Percentiles rank a stretch among this genome's conserved stretches.
phyloP scores from a whole-genome alignment of 2,113 vertebrate genomes.

The Edolisoma coerulescens region DNA sequence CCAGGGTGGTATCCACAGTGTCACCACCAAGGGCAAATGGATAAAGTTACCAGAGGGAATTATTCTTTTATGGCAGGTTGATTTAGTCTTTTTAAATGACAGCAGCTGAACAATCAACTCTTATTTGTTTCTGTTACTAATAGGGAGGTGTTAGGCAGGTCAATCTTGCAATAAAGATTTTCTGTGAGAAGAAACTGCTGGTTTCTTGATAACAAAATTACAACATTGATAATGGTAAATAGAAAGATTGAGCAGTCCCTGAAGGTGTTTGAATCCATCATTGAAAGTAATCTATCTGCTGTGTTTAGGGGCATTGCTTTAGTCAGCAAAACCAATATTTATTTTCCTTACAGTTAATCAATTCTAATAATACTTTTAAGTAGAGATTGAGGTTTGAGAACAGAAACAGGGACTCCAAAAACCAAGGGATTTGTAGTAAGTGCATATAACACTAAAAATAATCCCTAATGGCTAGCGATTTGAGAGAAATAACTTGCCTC shows the following conservation, averaged over 20 bases:
- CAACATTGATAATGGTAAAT: background rate
- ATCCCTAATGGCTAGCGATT: background rate
- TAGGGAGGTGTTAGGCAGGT: background rate
- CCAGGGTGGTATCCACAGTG: slow-evolving; percentile 38
- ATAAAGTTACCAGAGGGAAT: slow-evolving; percentile 56
- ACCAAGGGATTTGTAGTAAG: background rate
- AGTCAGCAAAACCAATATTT: background rate
- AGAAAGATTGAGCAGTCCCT: background rate
- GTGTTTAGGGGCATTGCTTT: background rate
- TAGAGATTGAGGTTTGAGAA: background rate
- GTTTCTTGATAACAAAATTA: slow-evolving; percentile 9
- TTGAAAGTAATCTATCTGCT: background rate
- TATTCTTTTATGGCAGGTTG: slow-evolving; percentile 54
- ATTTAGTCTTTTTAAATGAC: slow-evolving; percentile 59
- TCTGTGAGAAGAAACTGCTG: background rate
- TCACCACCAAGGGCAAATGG: slow-evolving; percentile 56
- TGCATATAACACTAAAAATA: background rate
- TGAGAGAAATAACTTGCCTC: background rate
- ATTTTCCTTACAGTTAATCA: background rate
- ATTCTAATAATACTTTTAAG: background rate
- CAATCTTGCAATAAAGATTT: background rate
- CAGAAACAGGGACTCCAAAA: background rate
- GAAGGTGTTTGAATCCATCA: background rate
- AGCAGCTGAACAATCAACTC: slow-evolving; percentile 62
- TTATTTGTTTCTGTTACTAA: slow-evolving; percentile 61